A percentile compares a stretch with the other conserved stretches of the same genome.
Evolutionary conservation across 1,140 invertebrate species (phyloP).

Genomic region (Adelges cooleyi): DNA sequence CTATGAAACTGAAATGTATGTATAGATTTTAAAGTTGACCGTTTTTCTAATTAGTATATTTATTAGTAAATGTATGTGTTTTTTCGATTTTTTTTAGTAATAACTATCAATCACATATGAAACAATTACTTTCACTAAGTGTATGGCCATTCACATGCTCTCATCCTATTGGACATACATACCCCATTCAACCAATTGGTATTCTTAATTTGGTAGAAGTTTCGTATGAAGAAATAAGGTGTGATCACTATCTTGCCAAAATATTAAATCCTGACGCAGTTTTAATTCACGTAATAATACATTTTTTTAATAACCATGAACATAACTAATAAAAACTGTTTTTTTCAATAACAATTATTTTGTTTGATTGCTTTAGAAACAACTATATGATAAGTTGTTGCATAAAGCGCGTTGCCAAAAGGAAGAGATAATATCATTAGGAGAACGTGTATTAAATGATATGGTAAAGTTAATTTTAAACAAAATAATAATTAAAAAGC

Average conservation of each 20-base stretch:
- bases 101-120: not conserved
- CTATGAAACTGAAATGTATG: not conserved
- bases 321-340: not conserved
- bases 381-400: not conserved
- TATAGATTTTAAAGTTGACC: not conserved
- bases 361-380: not conserved
- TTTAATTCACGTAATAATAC: not conserved
- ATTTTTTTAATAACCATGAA: not conserved
- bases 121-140: not conserved
- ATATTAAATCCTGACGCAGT: not conserved
- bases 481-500: too few relatives aligned
- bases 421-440: not conserved
- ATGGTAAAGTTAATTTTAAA: not conserved
- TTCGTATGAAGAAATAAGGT: slow-evolving; percentile 20
- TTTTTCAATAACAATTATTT: not conserved
- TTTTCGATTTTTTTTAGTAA: not conserved
- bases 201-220: not conserved
- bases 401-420: not conserved
- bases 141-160: slow-evolving; percentile 12
- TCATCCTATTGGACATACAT: not conserved
- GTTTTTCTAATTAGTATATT: not conserved
- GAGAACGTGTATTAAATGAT: not conserved
- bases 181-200: slow-evolving; percentile 11
- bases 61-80: not conserved
- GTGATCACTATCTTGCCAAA: slow-evolving; percentile 5